These are phyloP conservation scores for Mya arenaria DNA, from an alignment of 1,140 invertebrate genomes.

Conservation along the genomic window DNA sequence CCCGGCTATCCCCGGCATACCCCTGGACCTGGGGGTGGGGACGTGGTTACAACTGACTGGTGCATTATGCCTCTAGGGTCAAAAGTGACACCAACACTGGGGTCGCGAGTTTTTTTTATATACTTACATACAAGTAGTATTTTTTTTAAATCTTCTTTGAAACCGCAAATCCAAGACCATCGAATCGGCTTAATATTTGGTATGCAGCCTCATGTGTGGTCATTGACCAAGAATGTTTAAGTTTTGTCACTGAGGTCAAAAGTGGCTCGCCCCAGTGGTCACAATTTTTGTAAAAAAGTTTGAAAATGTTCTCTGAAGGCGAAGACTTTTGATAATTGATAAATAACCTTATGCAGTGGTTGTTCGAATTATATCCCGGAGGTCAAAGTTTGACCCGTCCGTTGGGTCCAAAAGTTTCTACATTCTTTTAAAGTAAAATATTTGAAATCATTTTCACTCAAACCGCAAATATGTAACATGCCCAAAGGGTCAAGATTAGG, in stretches of 20 bases:
- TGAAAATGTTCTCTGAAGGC: no score
- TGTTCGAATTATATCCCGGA: not conserved
- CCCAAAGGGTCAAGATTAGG: no score
- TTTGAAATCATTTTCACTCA: no score
- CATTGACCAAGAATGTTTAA: not conserved
- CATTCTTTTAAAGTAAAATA: no score
- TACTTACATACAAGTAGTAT: not conserved
- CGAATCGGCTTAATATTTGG: not conserved
- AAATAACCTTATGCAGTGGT: not conserved
- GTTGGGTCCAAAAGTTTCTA: not conserved
- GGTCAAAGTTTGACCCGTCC: not conserved
- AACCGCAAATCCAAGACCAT: no score
- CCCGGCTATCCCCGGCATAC: no score
- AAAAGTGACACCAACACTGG: not conserved
- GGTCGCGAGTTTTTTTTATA: not conserved
- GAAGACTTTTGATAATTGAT: no score
- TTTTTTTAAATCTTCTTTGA: no score
- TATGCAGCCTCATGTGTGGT: not conserved
- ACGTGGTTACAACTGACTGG: no score
- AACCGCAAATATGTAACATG: no score
- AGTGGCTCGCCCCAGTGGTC: not conserved
- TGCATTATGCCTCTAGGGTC: not conserved
- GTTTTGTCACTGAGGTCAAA: not conserved
- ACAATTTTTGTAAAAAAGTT: no score
- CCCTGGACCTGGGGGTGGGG: no score